Conservation (phyloP, 2,113 vertebrate genomes). For the Megaceryle torquata region DNA sequence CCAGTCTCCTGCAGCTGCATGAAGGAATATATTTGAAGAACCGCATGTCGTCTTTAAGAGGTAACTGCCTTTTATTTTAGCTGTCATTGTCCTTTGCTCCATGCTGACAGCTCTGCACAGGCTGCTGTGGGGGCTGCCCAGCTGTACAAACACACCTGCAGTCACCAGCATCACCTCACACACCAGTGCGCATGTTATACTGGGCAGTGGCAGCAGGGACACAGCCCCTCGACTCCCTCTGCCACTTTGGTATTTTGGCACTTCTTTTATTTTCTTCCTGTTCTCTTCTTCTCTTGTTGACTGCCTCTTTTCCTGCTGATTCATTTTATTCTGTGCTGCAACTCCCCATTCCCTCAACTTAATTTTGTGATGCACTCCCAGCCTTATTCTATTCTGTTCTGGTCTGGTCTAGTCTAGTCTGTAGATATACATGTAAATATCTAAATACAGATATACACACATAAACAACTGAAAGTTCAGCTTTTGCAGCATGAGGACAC, state of each 20-base stretch:
- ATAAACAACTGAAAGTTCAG: not conserved
- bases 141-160: accelerated
- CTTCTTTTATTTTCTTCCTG: not conserved
- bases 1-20: not conserved
- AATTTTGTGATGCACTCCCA: not conserved
- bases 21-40: not conserved
- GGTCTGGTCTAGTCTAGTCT: not conserved
- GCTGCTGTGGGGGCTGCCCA: not conserved
- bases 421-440: not conserved
- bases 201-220: not conserved
- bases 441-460: not conserved
- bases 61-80: not conserved
- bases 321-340: not conserved
- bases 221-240: accelerated
- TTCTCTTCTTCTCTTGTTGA: not conserved
- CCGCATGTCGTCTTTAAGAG: accelerated
- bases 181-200: accelerated
- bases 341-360: not conserved
- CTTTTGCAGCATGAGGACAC: not conserved
- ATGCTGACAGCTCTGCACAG: not conserved
- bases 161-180: not conserved
- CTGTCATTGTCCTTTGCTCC: not conserved
- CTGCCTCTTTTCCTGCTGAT: not conserved
- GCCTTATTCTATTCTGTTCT: not conserved
- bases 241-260: not conserved